phyloP scores from a whole-genome alignment of 2,113 vertebrate genomes.

The Cyrtonyx montezumae region DNA sequence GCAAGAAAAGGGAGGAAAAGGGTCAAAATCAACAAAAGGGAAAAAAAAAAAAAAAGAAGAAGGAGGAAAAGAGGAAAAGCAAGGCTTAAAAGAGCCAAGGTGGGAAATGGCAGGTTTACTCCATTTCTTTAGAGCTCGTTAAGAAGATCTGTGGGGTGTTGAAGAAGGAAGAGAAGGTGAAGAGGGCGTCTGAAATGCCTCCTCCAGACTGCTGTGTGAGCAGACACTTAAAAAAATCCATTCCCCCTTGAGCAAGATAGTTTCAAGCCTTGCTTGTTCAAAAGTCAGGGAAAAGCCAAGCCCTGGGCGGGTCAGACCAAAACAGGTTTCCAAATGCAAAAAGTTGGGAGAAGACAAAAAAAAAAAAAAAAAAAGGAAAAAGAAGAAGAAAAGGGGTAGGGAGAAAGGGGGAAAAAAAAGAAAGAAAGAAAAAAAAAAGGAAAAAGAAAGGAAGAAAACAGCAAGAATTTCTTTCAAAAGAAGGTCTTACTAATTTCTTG shows the following conservation, averaged over 20 bases:
- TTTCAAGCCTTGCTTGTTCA: conserved; percentile 78
- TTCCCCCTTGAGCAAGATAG: conserved; percentile 60
- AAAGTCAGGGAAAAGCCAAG: conserved; percentile 66
- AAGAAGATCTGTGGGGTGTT: conserved; percentile 19
- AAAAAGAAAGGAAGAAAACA: conserved; percentile 36
- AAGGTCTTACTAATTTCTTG: conserved; percentile 86
- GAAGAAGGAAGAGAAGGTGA: background rate
- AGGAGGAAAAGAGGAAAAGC: conserved; percentile 63
- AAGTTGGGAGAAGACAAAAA: background rate
- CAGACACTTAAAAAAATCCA: background rate
- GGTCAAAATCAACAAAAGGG: conserved; percentile 64
- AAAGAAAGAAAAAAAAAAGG: background rate
- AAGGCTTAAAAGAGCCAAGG: conserved; percentile 73
- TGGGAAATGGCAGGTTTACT: conserved; percentile 35
- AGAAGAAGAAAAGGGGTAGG: background rate
- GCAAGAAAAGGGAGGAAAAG: conserved; percentile 68
- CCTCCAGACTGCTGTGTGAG: background rate
- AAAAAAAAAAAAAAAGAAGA: conserved; percentile 36
- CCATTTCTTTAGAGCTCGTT: background rate
- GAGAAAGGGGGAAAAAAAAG: too few species aligned
- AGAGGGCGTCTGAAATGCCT: background rate
- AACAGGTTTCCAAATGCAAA: conserved; percentile 66
- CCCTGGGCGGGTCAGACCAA: conserved; percentile 43
- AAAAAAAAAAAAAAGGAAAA: background rate
- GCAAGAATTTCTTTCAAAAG: conserved; percentile 61